Evolutionary conservation across 2,797 vertebrate species (phyloP), one percentile per base, ranked within the genome.

Genomic region (Coregonus ussuriensis): DNA sequence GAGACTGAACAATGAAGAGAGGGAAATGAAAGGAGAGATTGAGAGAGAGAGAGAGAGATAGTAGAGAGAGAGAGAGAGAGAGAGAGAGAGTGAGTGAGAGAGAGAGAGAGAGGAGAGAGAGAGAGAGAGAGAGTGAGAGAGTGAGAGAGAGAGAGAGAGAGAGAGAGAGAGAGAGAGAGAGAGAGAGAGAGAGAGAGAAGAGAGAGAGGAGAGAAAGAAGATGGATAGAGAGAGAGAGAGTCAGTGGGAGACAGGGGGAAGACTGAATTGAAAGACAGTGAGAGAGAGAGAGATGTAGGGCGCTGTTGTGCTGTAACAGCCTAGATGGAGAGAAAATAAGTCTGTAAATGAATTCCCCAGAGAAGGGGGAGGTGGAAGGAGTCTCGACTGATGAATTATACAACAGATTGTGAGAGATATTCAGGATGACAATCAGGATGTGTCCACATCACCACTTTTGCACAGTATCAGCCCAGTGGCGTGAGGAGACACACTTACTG

Each of bases 351-450:
- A 84, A 88, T 81, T 72, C 66, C 84, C 53, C 74, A 35, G 77
- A 62, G 78, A 69, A 77, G 53, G 72, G 71, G 72, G 71, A 83
- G 21, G 69, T 70, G 71, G 74, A 82, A 70, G 69, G 78, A 82
- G 70, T 83, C 79, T 75, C 67, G 29, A 72, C 67, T 79, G 74
- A 86, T 84, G 70, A 84, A 86, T 89, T 76, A 88, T 81, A 65
- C 75, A 84, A 63, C 18, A 82, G 75, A 56, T 15, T 25, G 47
- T 41, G 66, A 77, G 56, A 73, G 77, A 77, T 79, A 77, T 79
- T 86, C 47, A n/a, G 71, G 51, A 78, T 71, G 76, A 80, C 77
- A 78, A 82, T 77, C 68, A 47, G 41, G 41, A 47, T 47, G 81
- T 71, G 73, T 75, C 69, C 72, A 75, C 65, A 70, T 85, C 35